Base-by-base conservation (phyloP, 2,797 vertebrate genomes). In the Poeciliopsis gracilis region DNA sequence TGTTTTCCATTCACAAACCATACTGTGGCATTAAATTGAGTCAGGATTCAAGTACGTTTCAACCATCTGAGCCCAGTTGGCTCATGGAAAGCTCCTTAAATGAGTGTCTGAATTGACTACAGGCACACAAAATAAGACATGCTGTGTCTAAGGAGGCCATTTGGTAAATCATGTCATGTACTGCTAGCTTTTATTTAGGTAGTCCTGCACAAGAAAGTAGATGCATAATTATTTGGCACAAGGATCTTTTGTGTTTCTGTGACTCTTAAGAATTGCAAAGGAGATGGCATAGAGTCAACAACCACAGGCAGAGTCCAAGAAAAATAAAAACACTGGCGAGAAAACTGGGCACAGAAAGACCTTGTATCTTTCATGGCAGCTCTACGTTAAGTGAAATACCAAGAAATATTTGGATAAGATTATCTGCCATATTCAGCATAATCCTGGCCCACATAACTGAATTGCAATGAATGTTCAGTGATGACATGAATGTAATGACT, bases 91-190 rank as follows among this genome's bases (percentile, higher is more conserved):
- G 20, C 47, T 63, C 43, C 73, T 33, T 5, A 72, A 66, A 55
- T 73, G 20, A 33, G 8, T 5, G 11, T n/a, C n/a, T 4, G 10
- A 5, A 46, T 61, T 16, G 15, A 47, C 16, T 38, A n/a, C 1
- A 23, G 36, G 33, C 63, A 45, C 63, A 71, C n/a, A 71, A 78
- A 25, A 16, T 59, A 43, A 72, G 71, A 75, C 36, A 51, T 8
- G 36, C 30, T 13, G 55, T 72, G 25, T 71, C 10, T 76, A 0
- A 1, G 66, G 45, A 66, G 59, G 66, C 25, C 1, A 12, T 69
- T 77, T 76, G 36, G n/a, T 51, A 23, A 61, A 73, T 67, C 36
- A 67, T 28, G 16, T 67, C 45, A 73, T 67, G 71, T 74, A 53
- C 43, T 70, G 59, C 77, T 73, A 51, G 12, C 43, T 77, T n/a